Evolutionary conservation across 2,888 invertebrate genomes (phyloP).

Genomic region (Lypha dubia): DNA sequence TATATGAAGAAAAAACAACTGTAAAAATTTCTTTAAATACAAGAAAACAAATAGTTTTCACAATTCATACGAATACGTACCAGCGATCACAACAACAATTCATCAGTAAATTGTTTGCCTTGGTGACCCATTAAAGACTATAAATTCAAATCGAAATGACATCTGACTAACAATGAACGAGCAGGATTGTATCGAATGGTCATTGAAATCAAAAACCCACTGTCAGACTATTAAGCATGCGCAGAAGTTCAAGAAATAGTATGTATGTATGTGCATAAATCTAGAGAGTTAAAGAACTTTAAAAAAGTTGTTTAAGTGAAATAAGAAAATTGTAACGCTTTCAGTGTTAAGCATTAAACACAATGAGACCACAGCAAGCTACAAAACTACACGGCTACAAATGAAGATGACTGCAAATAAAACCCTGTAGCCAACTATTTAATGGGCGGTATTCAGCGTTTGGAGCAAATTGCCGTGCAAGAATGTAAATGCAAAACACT

Average conservation of each 20-base stretch:
- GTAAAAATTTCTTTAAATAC: constrained; percentile 51
- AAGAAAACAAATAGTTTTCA: constrained; percentile 45
- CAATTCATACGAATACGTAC: constrained; percentile 22
- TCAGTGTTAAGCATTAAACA: no score
- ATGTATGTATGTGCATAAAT: constrained; percentile 13
- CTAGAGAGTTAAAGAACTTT: constrained; percentile 16
- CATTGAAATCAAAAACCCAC: constrained; percentile 7
- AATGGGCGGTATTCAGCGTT: no score
- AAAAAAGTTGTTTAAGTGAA: not conserved
- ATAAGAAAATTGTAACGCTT: not conserved
- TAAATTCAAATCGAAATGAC: constrained; percentile 69
- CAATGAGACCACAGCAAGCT: no score
- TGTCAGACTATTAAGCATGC: constrained; percentile 41
- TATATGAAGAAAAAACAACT: constrained; percentile 47
- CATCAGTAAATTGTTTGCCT: constrained; percentile 66
- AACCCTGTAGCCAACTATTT: no score
- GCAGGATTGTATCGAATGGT: constrained; percentile 1
- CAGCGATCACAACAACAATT: constrained; percentile 54
- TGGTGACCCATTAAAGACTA: constrained; percentile 70
- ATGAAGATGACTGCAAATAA: no score
- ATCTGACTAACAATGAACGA: constrained; percentile 47
- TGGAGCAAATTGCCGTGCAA: no score
- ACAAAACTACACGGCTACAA: no score
- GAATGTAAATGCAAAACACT: no score
- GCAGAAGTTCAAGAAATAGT: constrained; percentile 7